phyloP scores from a whole-genome alignment of 2,888 invertebrate genomes.

The Trilocha varians region DNA sequence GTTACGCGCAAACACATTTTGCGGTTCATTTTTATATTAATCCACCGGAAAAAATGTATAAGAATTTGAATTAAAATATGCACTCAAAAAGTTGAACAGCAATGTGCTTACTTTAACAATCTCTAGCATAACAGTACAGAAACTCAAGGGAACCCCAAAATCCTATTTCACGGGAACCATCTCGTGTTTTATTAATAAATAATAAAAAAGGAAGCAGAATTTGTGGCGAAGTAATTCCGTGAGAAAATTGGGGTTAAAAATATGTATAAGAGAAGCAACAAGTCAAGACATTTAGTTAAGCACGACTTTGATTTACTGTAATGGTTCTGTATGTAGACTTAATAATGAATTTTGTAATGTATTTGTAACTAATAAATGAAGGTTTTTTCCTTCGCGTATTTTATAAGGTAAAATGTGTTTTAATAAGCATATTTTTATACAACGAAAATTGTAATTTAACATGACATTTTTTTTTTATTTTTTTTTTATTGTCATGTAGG shows the following conservation, averaged over 20 bases:
- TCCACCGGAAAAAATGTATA: too few relatives aligned
- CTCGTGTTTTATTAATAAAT: constrained; percentile 2
- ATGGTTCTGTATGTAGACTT: constrained; percentile 2
- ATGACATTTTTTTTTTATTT: too few relatives aligned
- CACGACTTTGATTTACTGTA: neutral
- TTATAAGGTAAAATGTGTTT: too few relatives aligned
- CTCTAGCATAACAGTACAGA: neutral
- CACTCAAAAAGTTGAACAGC: neutral
- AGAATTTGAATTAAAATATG: neutral
- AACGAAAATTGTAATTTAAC: too few relatives aligned
- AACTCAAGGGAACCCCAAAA: neutral
- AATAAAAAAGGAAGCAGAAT: constrained; percentile 1
- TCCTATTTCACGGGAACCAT: neutral
- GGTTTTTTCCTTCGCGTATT: neutral
- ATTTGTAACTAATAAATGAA: neutral
- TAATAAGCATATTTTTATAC: too few relatives aligned
- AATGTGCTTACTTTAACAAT: neutral
- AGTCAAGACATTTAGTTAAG: constrained; percentile 10
- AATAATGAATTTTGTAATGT: too few relatives aligned
- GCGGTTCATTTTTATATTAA: too few relatives aligned
- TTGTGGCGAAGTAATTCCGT: constrained; percentile 7
- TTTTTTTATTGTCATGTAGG: too few relatives aligned
- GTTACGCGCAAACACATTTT: too few relatives aligned
- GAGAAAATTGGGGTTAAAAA: constrained; percentile 10
- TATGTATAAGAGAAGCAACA: constrained; percentile 16